Evolutionary conservation across 2,113 vertebrate genomes (phyloP), one percentile per base, ranked within the genome.

Genomic region (Vulpes ferrilata): DNA sequence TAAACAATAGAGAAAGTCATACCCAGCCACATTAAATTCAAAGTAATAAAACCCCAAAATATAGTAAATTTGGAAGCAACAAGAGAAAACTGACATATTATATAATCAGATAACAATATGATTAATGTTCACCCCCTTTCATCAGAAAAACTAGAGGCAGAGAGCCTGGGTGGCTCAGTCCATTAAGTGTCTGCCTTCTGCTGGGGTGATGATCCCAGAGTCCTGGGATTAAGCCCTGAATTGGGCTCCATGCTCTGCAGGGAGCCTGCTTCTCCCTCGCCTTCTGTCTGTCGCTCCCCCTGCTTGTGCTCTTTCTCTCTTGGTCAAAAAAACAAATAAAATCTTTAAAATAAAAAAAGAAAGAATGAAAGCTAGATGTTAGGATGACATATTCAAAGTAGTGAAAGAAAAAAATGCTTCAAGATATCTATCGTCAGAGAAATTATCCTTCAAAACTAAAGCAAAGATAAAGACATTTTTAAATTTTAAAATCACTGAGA

Each of bases 401-500:
- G 22, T 78, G 32, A 74, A 94, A 93, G 38, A 73, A 20, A 85
- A 85, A 89, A 43, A 74, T 74, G 43, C 69, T 38, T 96, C 23
- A 84, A 71, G 22, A 35, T 38, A 57, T 51, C 60, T 57, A 6
- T 16, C 60, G 20, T 76, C 8, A 27, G 25, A 53, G 43, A 91
- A 79, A 64, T 69, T 59, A 65, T 83, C 1, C 32, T 86, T 62
- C 32, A 30, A 93, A 93, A 60, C 22, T 67, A 67, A 89, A 81
- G 38, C 7, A 51, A 91, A 73, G 81, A 59, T 81, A 51, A 80
- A 81, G 27, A 64, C 11, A 80, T 22, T 74, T 90, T 90, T 51
- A 71, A 35, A 71, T 64, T 95, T 64, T 95, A 87, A 69, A 78
- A 93, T 82, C 82, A 59, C 57, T 73, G 32, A 80, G 11, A 64